Base-by-base conservation (phyloP, 2,888 invertebrate genomes). In the Ennomos quercinarius region DNA sequence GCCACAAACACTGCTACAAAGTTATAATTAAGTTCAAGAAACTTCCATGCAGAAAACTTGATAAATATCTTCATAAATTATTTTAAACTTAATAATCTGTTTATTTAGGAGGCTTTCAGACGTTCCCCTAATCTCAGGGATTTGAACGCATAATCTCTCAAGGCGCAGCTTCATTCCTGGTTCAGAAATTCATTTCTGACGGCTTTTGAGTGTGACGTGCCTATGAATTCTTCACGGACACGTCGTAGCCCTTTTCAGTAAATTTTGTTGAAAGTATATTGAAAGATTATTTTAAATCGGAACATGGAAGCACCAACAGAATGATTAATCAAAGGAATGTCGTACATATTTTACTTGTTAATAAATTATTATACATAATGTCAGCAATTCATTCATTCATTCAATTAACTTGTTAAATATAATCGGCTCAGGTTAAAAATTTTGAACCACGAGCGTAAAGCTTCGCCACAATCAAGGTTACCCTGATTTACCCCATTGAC, bases 11-110 rank as follows among this genome's bases (percentile, higher is more conserved):
- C 48, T 13, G 11, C 40, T 37, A 52, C 40, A 38, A 34, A 41
- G 10, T 37, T 56, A 54, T 54, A 45, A 64, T 64, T 53, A 57
- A 57, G 54, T 51, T 38, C 11, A 38, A 55, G 35, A 37, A 55
- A 52, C 60, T 62, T 10, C 39, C 13, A 47, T 53, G 34, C 35
- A 51, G 53, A 63, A 56, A 62, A 61, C 64, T 60, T 61, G 58
- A 64, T 64, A 64, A 64, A 63, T 59, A 67, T 43, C 46, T 57
- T 57, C 48, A 58, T 67, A 66, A 72, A 66, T 73, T 68, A 67
- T 68, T 66, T 50, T 56, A 59, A 68, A 56, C 59, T 61, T 53
- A 64, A 48, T 71, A 74, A 76, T 72, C 72, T 74, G 72, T 75
- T 74, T 71, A 73, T 69, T 72, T 71, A 58, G 63, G 68, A 42